phyloP scores from a whole-genome alignment of 1,140 invertebrate genomes.

The Latrodectus geometricus region DNA sequence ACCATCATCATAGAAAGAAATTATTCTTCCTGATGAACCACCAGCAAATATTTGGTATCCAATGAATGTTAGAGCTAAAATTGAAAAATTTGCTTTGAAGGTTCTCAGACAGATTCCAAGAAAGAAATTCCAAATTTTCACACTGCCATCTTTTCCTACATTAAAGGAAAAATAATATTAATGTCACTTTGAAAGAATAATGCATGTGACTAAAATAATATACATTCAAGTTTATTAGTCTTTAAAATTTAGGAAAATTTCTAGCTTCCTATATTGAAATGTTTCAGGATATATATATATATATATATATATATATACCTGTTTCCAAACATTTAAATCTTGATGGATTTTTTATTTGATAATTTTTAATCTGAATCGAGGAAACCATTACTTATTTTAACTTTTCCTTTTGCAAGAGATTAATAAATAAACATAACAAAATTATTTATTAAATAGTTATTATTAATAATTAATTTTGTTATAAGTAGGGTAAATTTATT shows the following conservation, averaged over 20 bases:
- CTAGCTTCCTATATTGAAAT: not conserved
- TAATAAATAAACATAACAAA: too few relatives aligned
- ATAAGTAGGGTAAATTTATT: too few relatives aligned
- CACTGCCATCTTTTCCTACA: conserved; percentile 72
- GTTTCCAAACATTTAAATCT: too few relatives aligned
- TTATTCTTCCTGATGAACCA: conserved; percentile 79
- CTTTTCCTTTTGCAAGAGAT: too few relatives aligned
- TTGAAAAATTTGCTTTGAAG: conserved; percentile 65
- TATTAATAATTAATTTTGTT: too few relatives aligned
- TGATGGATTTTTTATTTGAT: too few relatives aligned
- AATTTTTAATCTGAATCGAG: too few relatives aligned
- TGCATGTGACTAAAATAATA: too few relatives aligned
- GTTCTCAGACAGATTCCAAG: conserved; percentile 76
- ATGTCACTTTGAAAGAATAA: not conserved
- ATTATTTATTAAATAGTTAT: too few relatives aligned
- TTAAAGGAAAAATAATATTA: not conserved
- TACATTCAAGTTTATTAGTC: not conserved
- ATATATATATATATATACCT: too few relatives aligned
- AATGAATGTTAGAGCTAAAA: conserved; percentile 69
- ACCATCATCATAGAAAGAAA: conserved; percentile 77
- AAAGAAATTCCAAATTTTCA: conserved; percentile 85
- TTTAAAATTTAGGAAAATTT: not conserved
- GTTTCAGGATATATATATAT: too few relatives aligned
- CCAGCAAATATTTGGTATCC: conserved; percentile 75
- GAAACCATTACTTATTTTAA: too few relatives aligned